Evolutionary conservation across 2,888 invertebrate species (phyloP).

Genomic region (Chironomus riparius): DNA sequence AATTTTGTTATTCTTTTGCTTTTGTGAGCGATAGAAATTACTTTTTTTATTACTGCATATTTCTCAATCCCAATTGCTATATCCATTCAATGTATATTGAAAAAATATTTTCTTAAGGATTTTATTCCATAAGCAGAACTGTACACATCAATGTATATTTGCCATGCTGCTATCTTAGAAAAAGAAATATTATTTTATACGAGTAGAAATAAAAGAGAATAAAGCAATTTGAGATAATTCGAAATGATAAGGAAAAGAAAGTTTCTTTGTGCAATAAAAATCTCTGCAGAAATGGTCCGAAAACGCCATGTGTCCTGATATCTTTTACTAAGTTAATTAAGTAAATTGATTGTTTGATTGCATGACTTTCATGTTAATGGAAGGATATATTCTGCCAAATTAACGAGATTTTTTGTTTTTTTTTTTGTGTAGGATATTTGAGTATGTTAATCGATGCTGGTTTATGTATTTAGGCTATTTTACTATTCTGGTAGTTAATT

Average conservation of each 20-base stretch:
- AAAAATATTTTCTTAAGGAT: too few species aligned
- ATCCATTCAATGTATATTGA: too few species aligned
- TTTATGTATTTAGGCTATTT: too few species aligned
- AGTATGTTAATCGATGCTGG: neutral
- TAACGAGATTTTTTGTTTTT: too few species aligned
- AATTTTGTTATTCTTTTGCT: slow-evolving; percentile 16
- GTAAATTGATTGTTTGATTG: slow-evolving; percentile 19
- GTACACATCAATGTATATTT: too few species aligned
- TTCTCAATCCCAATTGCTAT: too few species aligned
- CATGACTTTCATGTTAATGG: neutral
- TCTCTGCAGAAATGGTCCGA: neutral
- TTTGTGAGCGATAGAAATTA: neutral
- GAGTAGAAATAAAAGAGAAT: neutral
- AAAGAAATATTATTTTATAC: neutral
- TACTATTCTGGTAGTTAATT: too few species aligned
- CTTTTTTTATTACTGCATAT: neutral
- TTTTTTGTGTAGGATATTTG: neutral
- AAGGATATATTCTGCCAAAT: too few species aligned
- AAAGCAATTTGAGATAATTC: neutral
- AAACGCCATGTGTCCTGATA: neutral
- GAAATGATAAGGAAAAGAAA: neutral
- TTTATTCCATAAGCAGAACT: too few species aligned
- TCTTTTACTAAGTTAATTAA: slow-evolving; percentile 10
- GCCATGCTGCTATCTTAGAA: neutral
- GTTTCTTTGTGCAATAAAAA: neutral